Conservation (phyloP, 2,888 invertebrate genomes). For the Stenotaenia linearis region DNA sequence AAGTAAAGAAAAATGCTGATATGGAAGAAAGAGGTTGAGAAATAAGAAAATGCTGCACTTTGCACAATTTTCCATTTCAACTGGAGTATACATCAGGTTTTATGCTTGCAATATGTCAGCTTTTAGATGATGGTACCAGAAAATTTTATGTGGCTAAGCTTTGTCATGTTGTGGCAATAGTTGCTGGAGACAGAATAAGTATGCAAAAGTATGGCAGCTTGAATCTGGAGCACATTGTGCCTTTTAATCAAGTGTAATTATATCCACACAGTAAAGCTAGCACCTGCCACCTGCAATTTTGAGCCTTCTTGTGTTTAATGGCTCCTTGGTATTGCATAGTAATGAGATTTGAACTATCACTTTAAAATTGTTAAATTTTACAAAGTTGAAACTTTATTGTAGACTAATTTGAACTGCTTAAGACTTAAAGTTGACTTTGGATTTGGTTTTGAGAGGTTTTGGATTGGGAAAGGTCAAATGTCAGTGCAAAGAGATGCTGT, state of each 20-base stretch:
- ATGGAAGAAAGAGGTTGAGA: background rate
- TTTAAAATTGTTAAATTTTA: background rate
- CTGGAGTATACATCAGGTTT: background rate
- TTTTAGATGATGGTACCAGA: background rate
- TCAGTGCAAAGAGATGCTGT: background rate
- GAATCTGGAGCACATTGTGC: background rate
- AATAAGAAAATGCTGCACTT: background rate
- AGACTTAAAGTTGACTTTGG: background rate
- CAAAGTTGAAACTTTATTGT: background rate
- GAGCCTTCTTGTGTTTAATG: background rate
- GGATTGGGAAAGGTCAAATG: background rate
- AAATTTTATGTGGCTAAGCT: background rate
- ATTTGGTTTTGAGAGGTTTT: background rate
- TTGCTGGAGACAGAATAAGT: background rate
- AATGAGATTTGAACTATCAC: background rate
- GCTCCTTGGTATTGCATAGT: background rate
- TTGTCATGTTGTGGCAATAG: background rate
- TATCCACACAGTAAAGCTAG: background rate
- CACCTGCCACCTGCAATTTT: background rate
- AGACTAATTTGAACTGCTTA: background rate
- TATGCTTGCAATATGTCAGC: background rate
- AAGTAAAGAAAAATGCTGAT: background rate
- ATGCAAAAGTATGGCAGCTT: background rate
- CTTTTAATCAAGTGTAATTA: background rate
- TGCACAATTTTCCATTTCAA: background rate